Conservation (phyloP, 2,888 invertebrate species). For the Eilema griseolum region DNA sequence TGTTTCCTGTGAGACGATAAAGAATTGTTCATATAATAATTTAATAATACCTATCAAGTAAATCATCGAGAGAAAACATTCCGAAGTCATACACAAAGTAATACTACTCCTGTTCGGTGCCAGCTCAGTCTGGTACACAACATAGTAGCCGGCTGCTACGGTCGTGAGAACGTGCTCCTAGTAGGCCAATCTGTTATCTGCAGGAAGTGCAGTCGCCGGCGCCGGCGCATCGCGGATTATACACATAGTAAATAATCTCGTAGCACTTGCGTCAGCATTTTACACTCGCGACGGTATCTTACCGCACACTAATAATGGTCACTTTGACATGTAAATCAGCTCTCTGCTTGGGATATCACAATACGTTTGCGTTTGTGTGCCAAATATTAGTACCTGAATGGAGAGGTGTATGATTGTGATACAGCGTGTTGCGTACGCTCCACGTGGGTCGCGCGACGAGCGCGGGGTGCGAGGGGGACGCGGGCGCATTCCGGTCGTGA, state of each 20-base stretch:
- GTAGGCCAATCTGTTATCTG: slow-evolving; percentile 78
- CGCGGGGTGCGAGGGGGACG: slow-evolving; percentile 61
- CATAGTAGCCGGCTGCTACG: slow-evolving; percentile 40
- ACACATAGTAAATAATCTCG: slow-evolving; percentile 64
- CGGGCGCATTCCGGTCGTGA: slow-evolving; percentile 85
- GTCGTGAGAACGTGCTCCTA: slow-evolving; percentile 69
- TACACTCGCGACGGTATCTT: slow-evolving; percentile 22
- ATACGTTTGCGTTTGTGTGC: slow-evolving; percentile 54
- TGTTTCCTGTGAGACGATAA: slow-evolving; percentile 68
- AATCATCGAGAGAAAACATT: slow-evolving; percentile 40
- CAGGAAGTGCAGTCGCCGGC: slow-evolving; percentile 78
- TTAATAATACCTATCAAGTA: slow-evolving; percentile 53
- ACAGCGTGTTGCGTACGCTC: slow-evolving; percentile 72
- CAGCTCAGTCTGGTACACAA: slow-evolving; percentile 16
- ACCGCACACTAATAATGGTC: slow-evolving; percentile 11
- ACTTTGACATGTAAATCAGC: slow-evolving; percentile 15
- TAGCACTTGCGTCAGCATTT: slow-evolving; percentile 62
- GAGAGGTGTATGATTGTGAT: slow-evolving; percentile 59
- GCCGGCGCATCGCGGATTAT: slow-evolving; percentile 73
- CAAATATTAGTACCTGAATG: slow-evolving; percentile 72
- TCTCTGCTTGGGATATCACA: slow-evolving; percentile 13
- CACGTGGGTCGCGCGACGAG: slow-evolving; percentile 70
- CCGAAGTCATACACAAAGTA: slow-evolving; percentile 8
- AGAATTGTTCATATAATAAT: slow-evolving; percentile 59
- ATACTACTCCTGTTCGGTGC: slow-evolving; percentile 16